Evolutionary conservation across 2,113 vertebrate genomes (phyloP).

Genomic region (Stomatorhinus ivindoensis): DNA sequence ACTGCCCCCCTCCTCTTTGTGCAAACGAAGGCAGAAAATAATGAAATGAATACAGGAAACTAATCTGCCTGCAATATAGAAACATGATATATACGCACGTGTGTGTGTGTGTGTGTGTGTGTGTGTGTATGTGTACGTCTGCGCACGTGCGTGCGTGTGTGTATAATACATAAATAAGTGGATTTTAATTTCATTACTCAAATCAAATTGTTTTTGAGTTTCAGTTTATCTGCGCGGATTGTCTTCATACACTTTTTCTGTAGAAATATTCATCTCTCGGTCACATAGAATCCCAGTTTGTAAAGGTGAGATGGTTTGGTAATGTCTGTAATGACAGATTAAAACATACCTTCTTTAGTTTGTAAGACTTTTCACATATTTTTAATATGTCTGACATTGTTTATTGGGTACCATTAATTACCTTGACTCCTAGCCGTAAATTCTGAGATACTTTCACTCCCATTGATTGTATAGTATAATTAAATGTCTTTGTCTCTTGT

Average conservation of each 20-base stretch:
- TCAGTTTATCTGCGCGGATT: neutral
- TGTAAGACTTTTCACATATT: neutral
- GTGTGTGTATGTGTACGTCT: neutral
- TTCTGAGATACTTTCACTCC: neutral
- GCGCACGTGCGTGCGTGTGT: too few relatives aligned
- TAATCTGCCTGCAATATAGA: neutral
- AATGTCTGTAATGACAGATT: neutral
- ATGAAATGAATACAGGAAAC: conserved; percentile 10
- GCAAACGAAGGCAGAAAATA: conserved; percentile 1
- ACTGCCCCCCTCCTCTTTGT: neutral
- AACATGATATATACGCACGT: neutral
- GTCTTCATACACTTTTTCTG: neutral
- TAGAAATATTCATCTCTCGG: neutral
- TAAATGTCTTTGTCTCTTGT: neutral
- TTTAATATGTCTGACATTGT: neutral
- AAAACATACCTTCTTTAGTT: neutral
- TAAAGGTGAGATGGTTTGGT: neutral
- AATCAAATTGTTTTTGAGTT: conserved; percentile 9
- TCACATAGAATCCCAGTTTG: neutral
- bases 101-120: neutral
- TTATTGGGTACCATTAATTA: neutral
- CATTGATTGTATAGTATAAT: conserved; percentile 1
- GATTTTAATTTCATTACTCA: conserved; percentile 24
- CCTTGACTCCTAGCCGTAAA: neutral
- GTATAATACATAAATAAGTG: neutral